Evolutionary conservation across 2,888 invertebrate genomes (phyloP).

Genomic region (Eutolmus rufibarbis): DNA sequence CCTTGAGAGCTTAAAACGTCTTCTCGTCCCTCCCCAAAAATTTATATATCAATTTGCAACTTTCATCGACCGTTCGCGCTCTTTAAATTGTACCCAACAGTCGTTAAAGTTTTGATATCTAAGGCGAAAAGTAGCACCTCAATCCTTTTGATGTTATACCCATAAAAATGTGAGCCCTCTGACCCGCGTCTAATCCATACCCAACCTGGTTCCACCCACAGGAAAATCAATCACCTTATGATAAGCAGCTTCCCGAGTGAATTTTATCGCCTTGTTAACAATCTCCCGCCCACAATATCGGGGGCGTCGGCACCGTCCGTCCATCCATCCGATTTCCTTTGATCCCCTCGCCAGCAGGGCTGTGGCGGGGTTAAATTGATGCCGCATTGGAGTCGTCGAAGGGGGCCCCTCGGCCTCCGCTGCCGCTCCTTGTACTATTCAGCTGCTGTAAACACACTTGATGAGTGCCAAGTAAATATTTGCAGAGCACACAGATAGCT

Average conservation of each 20-base stretch:
- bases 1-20: neutral
- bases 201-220: neutral
- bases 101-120: neutral
- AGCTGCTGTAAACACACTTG: constrained; percentile 24
- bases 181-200: neutral
- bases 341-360: neutral
- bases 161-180: neutral
- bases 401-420: neutral
- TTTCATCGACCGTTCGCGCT: neutral
- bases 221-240: neutral
- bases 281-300: neutral
- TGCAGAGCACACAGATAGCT: constrained; percentile 21
- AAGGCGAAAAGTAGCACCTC: neutral
- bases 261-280: neutral
- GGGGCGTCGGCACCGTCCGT: constrained; percentile 7
- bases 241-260: neutral
- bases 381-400: neutral
- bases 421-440: constrained; percentile 2
- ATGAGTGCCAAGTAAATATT: constrained; percentile 37
- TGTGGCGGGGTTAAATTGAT: neutral
- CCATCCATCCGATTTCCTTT: neutral
- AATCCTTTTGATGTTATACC: neutral
- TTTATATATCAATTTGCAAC: neutral
- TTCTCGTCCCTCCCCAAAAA: neutral
- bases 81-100: neutral